A percentile compares a stretch with the other conserved stretches of the same genome.
Evolutionary conservation across 2,888 invertebrate species (phyloP).

Genomic region (Steromphala cineraria): DNA sequence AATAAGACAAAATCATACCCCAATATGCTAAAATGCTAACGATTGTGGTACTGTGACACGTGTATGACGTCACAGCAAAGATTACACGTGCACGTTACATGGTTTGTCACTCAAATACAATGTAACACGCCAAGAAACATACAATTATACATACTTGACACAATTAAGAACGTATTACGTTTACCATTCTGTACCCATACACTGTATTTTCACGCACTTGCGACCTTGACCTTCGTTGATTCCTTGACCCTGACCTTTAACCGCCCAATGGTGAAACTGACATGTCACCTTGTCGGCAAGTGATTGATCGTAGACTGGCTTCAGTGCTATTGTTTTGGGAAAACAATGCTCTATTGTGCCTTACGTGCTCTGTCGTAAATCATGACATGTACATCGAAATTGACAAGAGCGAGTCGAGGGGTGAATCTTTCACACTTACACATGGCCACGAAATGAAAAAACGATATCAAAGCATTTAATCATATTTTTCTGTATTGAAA

Average conservation of each 20-base stretch:
- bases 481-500: too few species aligned
- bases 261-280: not conserved
- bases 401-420: not conserved
- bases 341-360: constrained; percentile 9
- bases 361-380: not conserved
- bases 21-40: too few species aligned
- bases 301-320: not conserved
- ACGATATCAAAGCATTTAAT: too few species aligned
- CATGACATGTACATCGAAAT: not conserved
- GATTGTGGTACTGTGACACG: too few species aligned
- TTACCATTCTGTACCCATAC: not conserved
- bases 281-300: not conserved
- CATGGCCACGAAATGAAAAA: too few species aligned
- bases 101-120: too few species aligned
- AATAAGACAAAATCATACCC: too few species aligned
- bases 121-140: too few species aligned
- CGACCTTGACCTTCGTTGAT: not conserved
- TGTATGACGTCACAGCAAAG: too few species aligned
- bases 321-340: not conserved
- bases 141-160: too few species aligned
- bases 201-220: not conserved
- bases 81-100: too few species aligned
- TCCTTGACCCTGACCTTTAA: not conserved
- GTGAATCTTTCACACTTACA: not conserved
- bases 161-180: too few species aligned